Conservation (phyloP, 2,888 invertebrate species). For the Pherbina coryleti region DNA sequence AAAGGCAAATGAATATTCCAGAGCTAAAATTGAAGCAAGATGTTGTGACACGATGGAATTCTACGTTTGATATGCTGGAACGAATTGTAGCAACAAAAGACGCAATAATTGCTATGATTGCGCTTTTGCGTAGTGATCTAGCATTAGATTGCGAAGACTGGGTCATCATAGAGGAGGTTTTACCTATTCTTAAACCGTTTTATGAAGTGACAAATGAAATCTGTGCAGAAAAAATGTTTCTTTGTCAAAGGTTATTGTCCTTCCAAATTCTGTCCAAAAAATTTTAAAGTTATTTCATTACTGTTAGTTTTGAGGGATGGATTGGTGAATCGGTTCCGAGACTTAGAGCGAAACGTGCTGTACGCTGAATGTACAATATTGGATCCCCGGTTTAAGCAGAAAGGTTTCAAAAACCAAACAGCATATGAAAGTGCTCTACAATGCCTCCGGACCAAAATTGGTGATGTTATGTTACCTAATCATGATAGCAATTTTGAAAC, state of each 20-base stretch:
- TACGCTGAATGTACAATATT: conserved; percentile 35
- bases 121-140: too few species aligned
- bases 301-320: not conserved
- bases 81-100: too few species aligned
- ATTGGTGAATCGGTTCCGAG: not conserved
- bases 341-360: not conserved
- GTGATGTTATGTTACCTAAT: not conserved
- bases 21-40: too few species aligned
- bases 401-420: not conserved
- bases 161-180: too few species aligned
- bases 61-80: too few species aligned
- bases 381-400: conserved; percentile 29
- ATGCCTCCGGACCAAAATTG: not conserved
- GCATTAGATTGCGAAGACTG: too few species aligned
- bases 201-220: conserved; percentile 36
- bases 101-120: too few species aligned
- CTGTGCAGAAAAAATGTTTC: conserved; percentile 22
- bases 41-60: too few species aligned
- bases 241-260: too few species aligned
- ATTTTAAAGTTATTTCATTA: not conserved
- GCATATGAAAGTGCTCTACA: too few species aligned
- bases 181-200: conserved; percentile 8
- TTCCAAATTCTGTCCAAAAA: not conserved
- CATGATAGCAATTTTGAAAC: too few species aligned
- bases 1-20: too few species aligned